Base-by-base conservation (phyloP, 2,888 invertebrate species). In the Drosophila fulvimacula region DNA sequence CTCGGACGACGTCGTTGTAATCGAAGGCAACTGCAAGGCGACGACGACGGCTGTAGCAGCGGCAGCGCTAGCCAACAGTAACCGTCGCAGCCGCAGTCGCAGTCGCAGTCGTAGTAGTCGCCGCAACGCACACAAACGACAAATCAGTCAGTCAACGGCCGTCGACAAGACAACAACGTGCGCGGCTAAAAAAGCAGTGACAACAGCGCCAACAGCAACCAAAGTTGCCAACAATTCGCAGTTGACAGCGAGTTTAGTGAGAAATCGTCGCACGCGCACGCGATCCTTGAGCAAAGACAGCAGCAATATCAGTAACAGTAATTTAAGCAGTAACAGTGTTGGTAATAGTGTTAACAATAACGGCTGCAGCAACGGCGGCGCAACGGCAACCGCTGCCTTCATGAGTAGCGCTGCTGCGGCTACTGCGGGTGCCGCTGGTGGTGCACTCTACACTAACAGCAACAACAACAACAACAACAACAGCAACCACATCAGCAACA, bases 391-490 rank as follows among this genome's bases (percentile, higher is more conserved):
- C 81, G 90, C 91, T 89, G 89, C 90, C 89, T 96, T 95, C 94
- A 96, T 97, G 94, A 95, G 96, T 93, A 95, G 96, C 93, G 91
- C 91, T 84, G 91, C 91, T 86, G 90, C 91, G 88, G 95, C 96
- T 93, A 95, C 96, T 94, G 95, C 96, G 93, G 95, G 96, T 94
- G 89, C 91, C 86, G 95, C 96, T 93, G 95, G 96, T 94, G 95
- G 96, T 93, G 95, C 96, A 94, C 94, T 97, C 91, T 97, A 97
- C 78, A 69, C 57, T 53, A 79, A 67, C 39, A 72, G 61, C 61
- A 72, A 46, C 59, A 62, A n/a, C 48, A 74, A 49, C 59, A 66
- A 17, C 13, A 52, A 9, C 44, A 67, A 19, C 56, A 69, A 17
- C 49, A 68, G 5, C 13, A 52, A 9, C 44, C 65, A 19, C 56